Evolutionary conservation across 2,888 invertebrate species (phyloP).

Genomic region (Masnerella sp.): DNA sequence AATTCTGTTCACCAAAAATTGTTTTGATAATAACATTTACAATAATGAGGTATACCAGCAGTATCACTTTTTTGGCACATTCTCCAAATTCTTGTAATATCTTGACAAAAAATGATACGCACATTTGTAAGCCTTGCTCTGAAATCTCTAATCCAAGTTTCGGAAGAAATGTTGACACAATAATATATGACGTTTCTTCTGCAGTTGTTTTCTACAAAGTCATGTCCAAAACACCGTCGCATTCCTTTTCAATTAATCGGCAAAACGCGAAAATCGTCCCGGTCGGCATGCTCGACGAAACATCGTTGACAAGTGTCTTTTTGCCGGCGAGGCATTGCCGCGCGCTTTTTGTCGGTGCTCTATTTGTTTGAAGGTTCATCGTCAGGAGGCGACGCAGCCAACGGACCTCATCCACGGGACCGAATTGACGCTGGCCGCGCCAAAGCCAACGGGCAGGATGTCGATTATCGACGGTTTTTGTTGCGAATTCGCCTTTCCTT

Average conservation of each 20-base stretch:
- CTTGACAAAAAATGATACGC: too few species aligned
- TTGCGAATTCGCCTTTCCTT: conserved; percentile 65
- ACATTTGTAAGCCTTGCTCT: too few species aligned
- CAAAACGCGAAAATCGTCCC: conserved; percentile 41
- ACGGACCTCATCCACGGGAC: conserved; percentile 57
- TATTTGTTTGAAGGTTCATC: conserved; percentile 62
- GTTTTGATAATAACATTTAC: too few species aligned
- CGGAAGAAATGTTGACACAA: too few species aligned
- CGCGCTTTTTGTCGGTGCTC: conserved; percentile 45
- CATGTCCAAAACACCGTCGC: conserved; percentile 29
- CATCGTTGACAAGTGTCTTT: conserved; percentile 58
- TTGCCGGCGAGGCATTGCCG: conserved; percentile 46
- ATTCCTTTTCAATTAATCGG: conserved; percentile 48
- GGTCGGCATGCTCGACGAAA: conserved; percentile 42
- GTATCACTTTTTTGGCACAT: too few species aligned
- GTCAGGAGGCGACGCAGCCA: conserved; percentile 46
- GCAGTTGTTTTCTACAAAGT: conserved; percentile 2
- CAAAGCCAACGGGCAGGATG: conserved; percentile 70
- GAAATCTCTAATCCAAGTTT: too few species aligned
- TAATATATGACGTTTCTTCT: too few species aligned
- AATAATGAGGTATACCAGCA: too few species aligned
- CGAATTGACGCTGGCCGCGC: conserved; percentile 56
- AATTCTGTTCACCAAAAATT: too few species aligned
- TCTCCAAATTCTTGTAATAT: too few species aligned
- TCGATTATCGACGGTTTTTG: conserved; percentile 76